Percentiles rank a stretch among this genome's conserved stretches.
phyloP scores from a whole-genome alignment of 2,797 vertebrate genomes.

The Babyrousa celebensis region DNA sequence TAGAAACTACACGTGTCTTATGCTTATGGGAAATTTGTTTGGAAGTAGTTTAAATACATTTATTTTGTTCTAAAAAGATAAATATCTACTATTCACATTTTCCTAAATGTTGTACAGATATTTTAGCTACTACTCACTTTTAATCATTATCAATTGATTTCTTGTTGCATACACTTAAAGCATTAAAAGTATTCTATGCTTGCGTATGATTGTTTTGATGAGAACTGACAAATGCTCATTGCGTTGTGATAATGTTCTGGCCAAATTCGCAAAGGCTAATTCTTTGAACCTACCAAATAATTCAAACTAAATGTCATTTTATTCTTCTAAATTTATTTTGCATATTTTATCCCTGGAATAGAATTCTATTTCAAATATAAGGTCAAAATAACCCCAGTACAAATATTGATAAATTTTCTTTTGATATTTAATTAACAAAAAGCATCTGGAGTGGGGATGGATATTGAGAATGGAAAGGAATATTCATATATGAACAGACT shows the following conservation, averaged over 20 bases:
- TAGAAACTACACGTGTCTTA: background rate
- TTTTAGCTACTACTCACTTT: background rate
- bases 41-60: background rate
- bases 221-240: conserved; percentile 57
- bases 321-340: conserved; percentile 65
- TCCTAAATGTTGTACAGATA: background rate
- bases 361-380: conserved; percentile 62
- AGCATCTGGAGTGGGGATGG: background rate
- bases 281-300: conserved; percentile 34
- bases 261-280: conserved; percentile 46
- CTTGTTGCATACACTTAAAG: background rate
- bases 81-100: background rate
- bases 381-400: conserved; percentile 21
- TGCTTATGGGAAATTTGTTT: background rate
- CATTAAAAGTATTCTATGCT: background rate
- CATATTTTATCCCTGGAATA: background rate
- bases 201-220: conserved; percentile 4
- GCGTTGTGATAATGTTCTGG: conserved; percentile 33
- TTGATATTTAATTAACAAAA: conserved; percentile 78
- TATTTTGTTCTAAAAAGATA: background rate
- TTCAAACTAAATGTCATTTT: conserved; percentile 6
- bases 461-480: conserved; percentile 34
- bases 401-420: conserved; percentile 71
- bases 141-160: conserved; percentile 33
- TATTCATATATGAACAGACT: background rate